Base-by-base conservation (phyloP, 2,888 invertebrate genomes). In the Copidosoma aretas region DNA sequence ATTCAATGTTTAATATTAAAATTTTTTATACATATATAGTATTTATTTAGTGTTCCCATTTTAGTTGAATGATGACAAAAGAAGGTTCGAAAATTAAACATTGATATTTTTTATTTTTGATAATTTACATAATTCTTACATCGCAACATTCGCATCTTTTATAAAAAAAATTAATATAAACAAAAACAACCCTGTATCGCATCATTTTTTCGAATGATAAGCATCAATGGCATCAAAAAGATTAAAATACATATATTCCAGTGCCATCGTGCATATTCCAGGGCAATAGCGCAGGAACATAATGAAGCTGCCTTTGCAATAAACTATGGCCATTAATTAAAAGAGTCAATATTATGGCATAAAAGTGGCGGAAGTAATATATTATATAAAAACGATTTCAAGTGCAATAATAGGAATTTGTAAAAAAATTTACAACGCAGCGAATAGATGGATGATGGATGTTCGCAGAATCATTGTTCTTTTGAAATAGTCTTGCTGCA, bases 121-220 rank as follows among this genome's bases (percentile, higher is more conserved):
- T 64, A 64, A 60, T 61, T 68, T 68, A 68, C 65, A 71, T 61
- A 59, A 17, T 46, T 46, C 57, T 19, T 54, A 25, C 43, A 8
- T 32, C 32, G 8, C 32, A 32, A 32, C 17, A 56, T 19, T 14
- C n/a, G 53, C 59, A 24, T 53, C n/a, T 10, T 62, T 63, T 56
- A 60, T 56, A 54, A 63, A 66, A 62, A 68, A 65, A 65, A 62
- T 43, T 68, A 72, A 63, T 70, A 70, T 67, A 67, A n/a, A 69
- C 63, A 69, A 67, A 67, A 71, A 70, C 70, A 70, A 72, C 72
- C 70, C 65, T 70, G 70, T 72, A 61, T 72, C 60, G 64, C 67
- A 64, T 61, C 39, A 65, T 63, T 62, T 70, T 43, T 58, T 52
- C 15, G 24, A 54, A 67, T 64, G 64, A 39, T 54, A 14, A 62